Evolutionary conservation across 2,797 vertebrate species (phyloP), one percentile per base, ranked within the genome.

Genomic region (Brachyrhaphis roseni): DNA sequence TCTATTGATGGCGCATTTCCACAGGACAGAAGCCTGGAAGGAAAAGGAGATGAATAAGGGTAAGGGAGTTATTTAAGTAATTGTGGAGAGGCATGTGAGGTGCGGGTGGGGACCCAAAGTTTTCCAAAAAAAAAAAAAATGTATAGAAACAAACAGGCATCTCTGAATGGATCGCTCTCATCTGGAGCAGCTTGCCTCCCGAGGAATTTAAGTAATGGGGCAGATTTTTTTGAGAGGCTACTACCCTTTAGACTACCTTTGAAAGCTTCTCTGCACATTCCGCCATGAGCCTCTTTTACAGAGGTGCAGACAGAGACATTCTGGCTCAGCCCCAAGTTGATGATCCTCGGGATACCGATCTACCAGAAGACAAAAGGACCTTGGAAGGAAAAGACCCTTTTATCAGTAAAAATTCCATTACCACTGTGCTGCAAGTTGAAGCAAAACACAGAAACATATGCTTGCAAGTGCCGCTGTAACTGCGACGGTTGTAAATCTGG

Each of bases 251-350:
- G 70, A 88, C 79, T 88, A 86, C 86, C 76, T 85, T 86, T 86
- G 72, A 70, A 75, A 85, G 78, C 76, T 55, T 72, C 80, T 74
- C 49, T 49, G 18, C 77, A 86, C 85, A 85, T 86, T 86, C 89
- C 82, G 82, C 72, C 80, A 84, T 88, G 85, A 82, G 77, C 78
- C 80, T 68, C 62, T 91, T 80, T 84, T 77, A 73, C 83, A 49
- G 82, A 94, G 87, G 92, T 93, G 92, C 76, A 83, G 93, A 95
- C 86, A 92, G 93, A 94, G 73, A 55, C 82, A 81, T 34, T 70
- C 85, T 92, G 93, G 90, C 90, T 28, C 72, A 53, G 84, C 73
- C 86, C 83, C 89, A 88, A 74, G 79, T 77, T 86, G 92, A 92
- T 81, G 89, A 86, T 86, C 78, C 84, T 82, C 72, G 71, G 85